Percentiles rank a stretch among this genome's conserved stretches.
phyloP scores from a whole-genome alignment of 2,888 invertebrate species.

The Anthoptus insignis region DNA sequence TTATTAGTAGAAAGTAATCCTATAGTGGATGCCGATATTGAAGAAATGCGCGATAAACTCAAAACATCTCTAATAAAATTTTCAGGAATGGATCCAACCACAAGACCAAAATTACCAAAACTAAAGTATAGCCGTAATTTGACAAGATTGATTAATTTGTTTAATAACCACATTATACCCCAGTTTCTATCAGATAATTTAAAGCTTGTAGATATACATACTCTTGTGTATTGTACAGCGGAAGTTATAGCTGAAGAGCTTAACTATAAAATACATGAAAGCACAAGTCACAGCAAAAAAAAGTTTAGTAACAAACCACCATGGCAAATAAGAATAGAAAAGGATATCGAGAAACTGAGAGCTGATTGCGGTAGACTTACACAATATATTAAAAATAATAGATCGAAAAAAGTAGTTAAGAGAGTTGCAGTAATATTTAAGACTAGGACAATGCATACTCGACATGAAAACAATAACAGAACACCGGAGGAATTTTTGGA shows the following conservation, averaged over 20 bases:
- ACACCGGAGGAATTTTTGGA: constrained; percentile 45
- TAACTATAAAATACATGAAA: constrained; percentile 35
- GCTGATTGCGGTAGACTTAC: constrained; percentile 42
- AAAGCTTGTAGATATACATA: constrained; percentile 31
- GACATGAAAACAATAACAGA: constrained; percentile 39
- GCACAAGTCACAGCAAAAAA: neutral
- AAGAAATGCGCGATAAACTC: neutral
- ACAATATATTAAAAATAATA: constrained; percentile 44
- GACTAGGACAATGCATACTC: constrained; percentile 26
- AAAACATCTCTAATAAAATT: neutral
- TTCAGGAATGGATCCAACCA: constrained; percentile 7
- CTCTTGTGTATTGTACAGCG: constrained; percentile 42
- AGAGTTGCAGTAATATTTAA: constrained; percentile 36
- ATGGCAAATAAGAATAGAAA: constrained; percentile 44
- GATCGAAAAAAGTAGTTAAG: constrained; percentile 38
- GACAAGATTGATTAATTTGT: constrained; percentile 5
- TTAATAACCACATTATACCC: constrained; percentile 7
- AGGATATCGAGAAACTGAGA: constrained; percentile 41
- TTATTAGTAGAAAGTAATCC: neutral
- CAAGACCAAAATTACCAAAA: constrained; percentile 30
- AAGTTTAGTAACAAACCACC: constrained; percentile 29
- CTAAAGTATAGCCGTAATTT: constrained; percentile 14
- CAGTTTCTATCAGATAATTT: constrained; percentile 6
- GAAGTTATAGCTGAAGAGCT: constrained; percentile 34
- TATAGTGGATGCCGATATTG: neutral